Base-by-base conservation (phyloP, 2,888 invertebrate genomes). In the Plagiodera versicolora region DNA sequence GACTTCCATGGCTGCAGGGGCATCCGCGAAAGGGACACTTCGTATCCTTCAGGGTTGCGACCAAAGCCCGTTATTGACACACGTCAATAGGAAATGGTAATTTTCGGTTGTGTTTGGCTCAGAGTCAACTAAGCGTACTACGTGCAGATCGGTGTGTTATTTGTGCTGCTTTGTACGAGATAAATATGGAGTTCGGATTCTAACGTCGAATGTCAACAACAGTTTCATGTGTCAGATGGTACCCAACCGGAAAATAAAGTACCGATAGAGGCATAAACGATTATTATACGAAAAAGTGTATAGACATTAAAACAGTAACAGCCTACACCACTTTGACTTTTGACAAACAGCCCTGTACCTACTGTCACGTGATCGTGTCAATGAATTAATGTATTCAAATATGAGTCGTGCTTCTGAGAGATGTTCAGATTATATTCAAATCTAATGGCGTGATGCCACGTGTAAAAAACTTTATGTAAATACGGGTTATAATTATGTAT, bases 341-440 rank as follows among this genome's bases (percentile, higher is more conserved):
- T 6, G 6, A 24, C 6, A 6, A 24, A 6, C 24, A 24, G 24
- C 24, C 3, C 24, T 24, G 24, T 24, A 24, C 4, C 24, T 24
- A 14, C 14, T 39, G n/a, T 14, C 39, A 39, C 39, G 39, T 14
- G 10, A 39, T 6, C n/a, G 11, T 14, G 14, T 20, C 39, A 39
- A 14, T 39, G 19, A 17, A 39, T 52, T 45, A 55, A 55, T 45
- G 17, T 55, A 56, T 56, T 56, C 48, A 56, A 56, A 56, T 56
- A 2, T 30, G 28, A 32, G 20, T 48, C 47, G 46, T 55, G 55
- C 47, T 47, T 32, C 28, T 47, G 48, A 47, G 20, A 48, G 55
- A 56, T 19, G 35, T 56, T 47, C 46, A 47, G 48, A 56, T 56
- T 56, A 56, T 56, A 56, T 56, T 56, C 48, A 56, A 47, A 56